phyloP scores from a whole-genome alignment of 2,797 vertebrate species.

The Enteromius afrohamiltoni region DNA sequence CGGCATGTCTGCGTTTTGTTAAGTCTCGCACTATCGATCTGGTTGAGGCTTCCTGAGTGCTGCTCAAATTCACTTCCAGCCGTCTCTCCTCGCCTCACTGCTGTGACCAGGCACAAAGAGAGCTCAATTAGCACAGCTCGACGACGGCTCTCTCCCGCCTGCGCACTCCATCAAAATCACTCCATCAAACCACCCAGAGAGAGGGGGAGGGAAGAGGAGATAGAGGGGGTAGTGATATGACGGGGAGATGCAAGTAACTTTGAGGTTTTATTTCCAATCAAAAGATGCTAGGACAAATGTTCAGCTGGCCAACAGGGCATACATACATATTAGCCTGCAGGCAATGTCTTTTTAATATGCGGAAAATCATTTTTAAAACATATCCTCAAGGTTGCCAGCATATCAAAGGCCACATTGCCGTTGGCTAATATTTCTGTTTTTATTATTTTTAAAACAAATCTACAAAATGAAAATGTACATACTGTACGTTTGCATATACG shows the following conservation, averaged over 20 bases:
- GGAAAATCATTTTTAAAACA: background rate
- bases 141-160: slow-evolving; percentile 65
- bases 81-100: slow-evolving; percentile 69
- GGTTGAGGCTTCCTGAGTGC: slow-evolving; percentile 74
- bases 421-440: background rate
- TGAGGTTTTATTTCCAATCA: slow-evolving; percentile 75
- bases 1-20: slow-evolving; percentile 80
- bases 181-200: slow-evolving; percentile 67
- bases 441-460: background rate
- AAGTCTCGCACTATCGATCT: slow-evolving; percentile 77
- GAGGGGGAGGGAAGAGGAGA: slow-evolving; percentile 31
- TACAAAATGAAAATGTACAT: background rate
- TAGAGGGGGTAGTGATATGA: slow-evolving; percentile 64
- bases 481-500: background rate
- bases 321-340: background rate
- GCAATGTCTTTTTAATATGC: background rate
- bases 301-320: slow-evolving; percentile 60
- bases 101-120: slow-evolving; percentile 79
- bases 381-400: background rate
- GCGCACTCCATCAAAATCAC: slow-evolving; percentile 69
- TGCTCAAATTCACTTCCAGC: slow-evolving; percentile 74
- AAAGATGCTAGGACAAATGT: slow-evolving; percentile 66
- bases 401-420: background rate
- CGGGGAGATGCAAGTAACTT: slow-evolving; percentile 65
- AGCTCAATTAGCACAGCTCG: slow-evolving; percentile 78